Evolutionary conservation across 2,113 vertebrate genomes (phyloP), one percentile per base, ranked within the genome.

Genomic region (Barnardius zonarius): DNA sequence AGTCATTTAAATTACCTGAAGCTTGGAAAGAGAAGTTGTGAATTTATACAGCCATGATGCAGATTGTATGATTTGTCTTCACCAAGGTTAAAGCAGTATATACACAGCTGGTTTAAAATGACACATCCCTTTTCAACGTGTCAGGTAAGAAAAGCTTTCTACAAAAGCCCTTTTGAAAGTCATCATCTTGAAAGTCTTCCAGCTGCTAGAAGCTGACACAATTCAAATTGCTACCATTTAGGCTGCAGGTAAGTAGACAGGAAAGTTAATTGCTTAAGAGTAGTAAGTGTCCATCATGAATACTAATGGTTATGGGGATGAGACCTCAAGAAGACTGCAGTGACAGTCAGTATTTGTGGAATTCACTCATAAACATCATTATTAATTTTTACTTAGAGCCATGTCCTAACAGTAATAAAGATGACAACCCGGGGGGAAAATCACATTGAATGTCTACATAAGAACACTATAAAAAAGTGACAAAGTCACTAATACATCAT

Each of bases 401-500:
- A 89, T 17, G 31, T 78, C 74, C 67, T 95, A 63, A 64, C 52
- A 87, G 31, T 59, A 82, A 74, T 74, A 96, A 90, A 83, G 66
- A 93, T 2, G 0, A 85, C 57, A 81, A 64, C 59, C 81, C 93
- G 39, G 75, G 70, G 57, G 33, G 12, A 30, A 37, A 59, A 94
- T 80, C 83, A 86, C 84, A 64, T 86, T 94, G n/a, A 81, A 83
- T 46, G 75, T 46, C 84, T 90, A 92, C 48, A 95, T 90, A 95
- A 90, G 88, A 93, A 95, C 86, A 88, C 68, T 86, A 89, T 94
- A 94, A 96, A 96, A 96, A 82, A 86, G 49, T 66, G 84, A 94
- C 80, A 39, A 91, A 92, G 67, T 90, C 25, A 3, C 39, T 39
- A 39, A 39, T 37, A 37, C 8, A 37, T 37, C 35, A 37, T 37